Evolutionary conservation across 1,140 invertebrate species (phyloP), one percentile per base, ranked within the genome.

Genomic region (Zaprionus taronus): DNA sequence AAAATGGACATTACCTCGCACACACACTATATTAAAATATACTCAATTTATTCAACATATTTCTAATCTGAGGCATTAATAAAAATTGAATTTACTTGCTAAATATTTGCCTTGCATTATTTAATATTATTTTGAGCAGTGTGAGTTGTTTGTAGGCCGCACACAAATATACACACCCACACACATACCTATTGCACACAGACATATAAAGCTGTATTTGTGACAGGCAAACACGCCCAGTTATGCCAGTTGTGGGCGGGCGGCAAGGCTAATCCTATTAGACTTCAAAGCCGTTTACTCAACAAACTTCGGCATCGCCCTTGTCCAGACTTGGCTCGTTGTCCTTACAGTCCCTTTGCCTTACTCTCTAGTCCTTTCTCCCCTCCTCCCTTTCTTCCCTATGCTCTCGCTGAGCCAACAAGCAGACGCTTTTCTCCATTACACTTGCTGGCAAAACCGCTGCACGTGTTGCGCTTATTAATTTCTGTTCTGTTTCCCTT

Each of bases 381-480:
- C 15, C 9, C 20, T 2, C 15, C 14, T 15, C 3, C 3, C 15
- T 12, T 24, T 36, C n/a, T 6, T 26, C 15, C 4, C 15, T 26
- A 24, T 17, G 15, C 15, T 56, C 31, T 41, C 3, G 22, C 31
- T n/a, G 7, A 1, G 14, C 12, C 63, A 82, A 79, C 61, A 56
- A 79, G 47, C 57, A 44, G 71, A 58, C 56, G 34, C 44, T 71
- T 65, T 53, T 57, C 47, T 77, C 60, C 61, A 74, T 62, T 44
- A 68, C 47, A 65, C 24, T 70, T 64, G 61, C 38, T 49, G 51
- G 49, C 61, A 65, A 82, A 89, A 83, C 49, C 75, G 74, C 51
- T 83, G 83, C 84, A 89, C 84, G 84, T 89, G 84, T 89, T 81
- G 78, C 75, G 84, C 68, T 89, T 89, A 89, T 89, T 89, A 89